Percentiles rank a stretch among this genome's conserved stretches.
These are phyloP conservation scores for Phaedon cochleariae DNA, from an alignment of 2,888 invertebrate genomes.

Conservation along the genomic window DNA sequence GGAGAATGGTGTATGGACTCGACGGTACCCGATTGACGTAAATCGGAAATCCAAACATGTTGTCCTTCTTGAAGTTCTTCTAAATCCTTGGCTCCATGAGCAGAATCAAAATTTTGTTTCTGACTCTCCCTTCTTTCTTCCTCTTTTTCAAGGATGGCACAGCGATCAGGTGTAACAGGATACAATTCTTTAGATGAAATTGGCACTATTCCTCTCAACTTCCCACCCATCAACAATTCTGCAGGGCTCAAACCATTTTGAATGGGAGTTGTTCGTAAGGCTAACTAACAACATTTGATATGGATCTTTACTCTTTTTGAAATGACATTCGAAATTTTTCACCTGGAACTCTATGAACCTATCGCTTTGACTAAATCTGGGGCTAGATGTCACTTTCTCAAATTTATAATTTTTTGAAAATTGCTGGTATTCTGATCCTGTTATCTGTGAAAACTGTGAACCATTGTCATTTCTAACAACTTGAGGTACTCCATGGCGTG, in stretches of 20 bases:
- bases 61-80: conserved; percentile 32
- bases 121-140: conserved; percentile 2
- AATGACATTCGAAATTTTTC: conserved; percentile 40
- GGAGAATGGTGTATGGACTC: conserved; percentile 13
- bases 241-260: conserved; percentile 43
- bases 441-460: conserved; percentile 34
- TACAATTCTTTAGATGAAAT: conserved; percentile 17
- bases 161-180: background rate
- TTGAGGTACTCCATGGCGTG: conserved; percentile 42
- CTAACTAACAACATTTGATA: conserved; percentile 43
- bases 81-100: conserved; percentile 6
- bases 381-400: conserved; percentile 34
- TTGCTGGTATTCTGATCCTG: conserved; percentile 26
- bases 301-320: conserved; percentile 43
- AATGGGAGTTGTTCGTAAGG: conserved; percentile 41
- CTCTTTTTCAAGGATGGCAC: conserved; percentile 7
- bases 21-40: conserved; percentile 31
- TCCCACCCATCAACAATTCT: conserved; percentile 46
- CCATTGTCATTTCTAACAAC: conserved; percentile 40
- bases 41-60: conserved; percentile 44
- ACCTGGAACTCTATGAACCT: conserved; percentile 40
- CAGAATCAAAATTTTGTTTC: conserved; percentile 17
- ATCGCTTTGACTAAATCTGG: conserved; percentile 40
- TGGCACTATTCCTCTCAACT: conserved; percentile 40
- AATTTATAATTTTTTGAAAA: conserved; percentile 42